Percentiles rank a stretch among this genome's conserved stretches.
Evolutionary conservation across 2,113 vertebrate species (phyloP).

Genomic region (Cromileptes altivelis): DNA sequence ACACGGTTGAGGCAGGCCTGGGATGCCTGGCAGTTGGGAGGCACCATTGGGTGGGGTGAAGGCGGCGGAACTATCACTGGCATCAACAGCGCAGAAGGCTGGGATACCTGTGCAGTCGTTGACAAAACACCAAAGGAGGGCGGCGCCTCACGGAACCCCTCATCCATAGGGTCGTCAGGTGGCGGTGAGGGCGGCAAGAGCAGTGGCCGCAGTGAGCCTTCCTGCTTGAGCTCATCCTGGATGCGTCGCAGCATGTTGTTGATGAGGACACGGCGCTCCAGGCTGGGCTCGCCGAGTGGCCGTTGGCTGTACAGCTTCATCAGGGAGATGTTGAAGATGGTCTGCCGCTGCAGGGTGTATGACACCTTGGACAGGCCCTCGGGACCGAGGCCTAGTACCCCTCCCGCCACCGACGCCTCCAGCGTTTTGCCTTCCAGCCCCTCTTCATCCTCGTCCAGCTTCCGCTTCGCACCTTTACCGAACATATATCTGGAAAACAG

Average conservation of each 20-base stretch:
- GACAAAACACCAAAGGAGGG: conserved; percentile 85
- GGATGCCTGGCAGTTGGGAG: conserved; percentile 61
- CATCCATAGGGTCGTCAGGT: conserved; percentile 88
- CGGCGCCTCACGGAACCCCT: conserved; percentile 90
- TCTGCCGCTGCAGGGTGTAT: conserved; percentile 98
- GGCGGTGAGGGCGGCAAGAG: conserved; percentile 89
- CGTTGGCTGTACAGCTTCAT: conserved; percentile 99
- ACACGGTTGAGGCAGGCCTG: conserved; percentile 34
- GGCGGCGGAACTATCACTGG: conserved; percentile 78
- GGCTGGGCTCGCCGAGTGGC: conserved; percentile 92
- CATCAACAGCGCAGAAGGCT: conserved; percentile 71
- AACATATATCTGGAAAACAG: conserved; percentile 96
- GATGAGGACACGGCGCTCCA: conserved; percentile 97
- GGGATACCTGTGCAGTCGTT: conserved; percentile 56
- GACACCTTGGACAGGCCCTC: conserved; percentile 96
- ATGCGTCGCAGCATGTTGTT: conserved; percentile 99
- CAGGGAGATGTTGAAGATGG: conserved; percentile 99
- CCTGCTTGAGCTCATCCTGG: conserved; percentile 97
- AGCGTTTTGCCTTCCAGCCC: conserved; percentile 98
- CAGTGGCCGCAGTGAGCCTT: conserved; percentile 91
- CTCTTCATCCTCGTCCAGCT: conserved; percentile 99
- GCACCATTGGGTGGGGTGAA: conserved; percentile 78
- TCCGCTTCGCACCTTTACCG: conserved; percentile 99
- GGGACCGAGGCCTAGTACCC: conserved; percentile 38
- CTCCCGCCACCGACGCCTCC: conserved; percentile 84